Evolutionary conservation across 2,888 invertebrate species (phyloP).

Genomic region (Gonocerus acuteangulatus): DNA sequence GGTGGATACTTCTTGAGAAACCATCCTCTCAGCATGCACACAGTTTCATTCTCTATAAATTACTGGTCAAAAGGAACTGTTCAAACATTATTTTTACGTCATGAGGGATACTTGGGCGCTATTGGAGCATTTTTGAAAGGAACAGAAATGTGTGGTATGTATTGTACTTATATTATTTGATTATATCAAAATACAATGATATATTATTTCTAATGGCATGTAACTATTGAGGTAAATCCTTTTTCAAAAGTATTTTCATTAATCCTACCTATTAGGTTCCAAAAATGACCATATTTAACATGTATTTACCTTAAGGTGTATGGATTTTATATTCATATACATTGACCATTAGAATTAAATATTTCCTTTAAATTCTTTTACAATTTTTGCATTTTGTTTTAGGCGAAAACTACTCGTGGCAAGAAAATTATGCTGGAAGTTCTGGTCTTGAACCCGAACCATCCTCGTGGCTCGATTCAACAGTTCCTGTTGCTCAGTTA

Average conservation of each 20-base stretch:
- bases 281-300: too few species aligned
- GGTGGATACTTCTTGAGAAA: constrained; percentile 63
- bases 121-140: constrained; percentile 62
- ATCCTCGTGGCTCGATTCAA: constrained; percentile 34
- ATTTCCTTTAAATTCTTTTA: too few species aligned
- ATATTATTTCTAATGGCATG: too few species aligned
- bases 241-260: too few species aligned
- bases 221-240: too few species aligned
- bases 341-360: too few species aligned
- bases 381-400: constrained; percentile 9
- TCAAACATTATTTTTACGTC: constrained; percentile 57
- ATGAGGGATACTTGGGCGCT: constrained; percentile 63
- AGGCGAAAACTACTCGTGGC: constrained; percentile 55
- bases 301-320: too few species aligned
- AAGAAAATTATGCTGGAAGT: constrained; percentile 60
- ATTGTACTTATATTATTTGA: not conserved
- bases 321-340: too few species aligned
- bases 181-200: too few species aligned
- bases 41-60: constrained; percentile 57
- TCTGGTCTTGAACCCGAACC: constrained; percentile 49
- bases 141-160: constrained; percentile 50
- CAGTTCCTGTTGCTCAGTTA: constrained; percentile 47
- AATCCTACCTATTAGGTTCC: too few species aligned
- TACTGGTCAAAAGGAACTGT: constrained; percentile 61
- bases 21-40: constrained; percentile 62